Evolutionary conservation across 1,140 invertebrate genomes (phyloP).

Genomic region (Coboldia fuscipes): DNA sequence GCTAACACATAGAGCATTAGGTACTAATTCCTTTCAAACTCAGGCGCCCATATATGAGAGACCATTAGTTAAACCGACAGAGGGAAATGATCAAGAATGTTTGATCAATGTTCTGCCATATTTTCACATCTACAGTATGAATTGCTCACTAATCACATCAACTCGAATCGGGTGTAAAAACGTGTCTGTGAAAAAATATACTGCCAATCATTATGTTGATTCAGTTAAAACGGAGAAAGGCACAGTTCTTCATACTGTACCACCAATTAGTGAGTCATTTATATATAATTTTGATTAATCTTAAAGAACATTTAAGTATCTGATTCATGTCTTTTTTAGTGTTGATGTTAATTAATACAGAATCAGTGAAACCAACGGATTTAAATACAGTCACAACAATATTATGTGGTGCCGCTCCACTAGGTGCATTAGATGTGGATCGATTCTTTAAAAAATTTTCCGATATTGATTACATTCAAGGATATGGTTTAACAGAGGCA

Average conservation of each 20-base stretch:
- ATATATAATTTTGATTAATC: no score
- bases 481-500: conserved; percentile 36
- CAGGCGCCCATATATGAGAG: conserved; percentile 14
- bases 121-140: conserved; percentile 69
- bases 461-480: conserved; percentile 33
- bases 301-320: no score
- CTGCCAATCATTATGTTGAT: no score
- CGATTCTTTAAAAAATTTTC: conserved; percentile 30
- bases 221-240: no score
- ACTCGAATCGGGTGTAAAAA: no score
- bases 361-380: conserved; percentile 32
- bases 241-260: no score
- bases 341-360: conserved; percentile 41
- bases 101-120: conserved; percentile 48
- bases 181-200: no score
- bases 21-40: conserved; percentile 28
- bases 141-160: no score
- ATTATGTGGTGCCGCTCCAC: conserved; percentile 45
- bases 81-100: conserved; percentile 27
- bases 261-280: no score
- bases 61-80: conserved; percentile 14
- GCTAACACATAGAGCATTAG: conserved; percentile 43
- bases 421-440: conserved; percentile 32
- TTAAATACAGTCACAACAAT: conserved; percentile 27
- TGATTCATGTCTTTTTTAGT: conserved; percentile 27